Percentiles rank a stretch among this genome's conserved stretches.
Evolutionary conservation across 2,797 vertebrate genomes (phyloP).

Genomic region (Spondyliosoma cantharus): DNA sequence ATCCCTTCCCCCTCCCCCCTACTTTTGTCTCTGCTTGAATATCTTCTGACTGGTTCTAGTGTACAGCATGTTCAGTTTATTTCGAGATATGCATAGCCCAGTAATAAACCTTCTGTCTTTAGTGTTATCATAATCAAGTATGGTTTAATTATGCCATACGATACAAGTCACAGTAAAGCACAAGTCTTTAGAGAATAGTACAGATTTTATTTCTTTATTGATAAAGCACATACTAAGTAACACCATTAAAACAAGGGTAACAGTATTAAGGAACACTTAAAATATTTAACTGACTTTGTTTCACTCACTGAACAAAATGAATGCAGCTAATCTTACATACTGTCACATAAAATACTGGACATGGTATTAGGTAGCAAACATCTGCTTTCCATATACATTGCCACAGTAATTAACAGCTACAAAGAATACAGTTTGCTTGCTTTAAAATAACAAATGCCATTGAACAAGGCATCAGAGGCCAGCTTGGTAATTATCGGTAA

Average conservation of each 20-base stretch:
- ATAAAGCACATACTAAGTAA: slow-evolving; percentile 9
- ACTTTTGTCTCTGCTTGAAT: slow-evolving; percentile 51
- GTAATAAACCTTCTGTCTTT: neutral
- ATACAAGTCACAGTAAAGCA: neutral
- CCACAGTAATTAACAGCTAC: neutral
- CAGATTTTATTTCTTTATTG: slow-evolving; percentile 19
- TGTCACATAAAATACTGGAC: slow-evolving; percentile 5
- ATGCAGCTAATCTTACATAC: neutral
- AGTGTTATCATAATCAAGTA: neutral
- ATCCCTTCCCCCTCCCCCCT: slow-evolving; percentile 77
- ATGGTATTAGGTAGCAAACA: neutral
- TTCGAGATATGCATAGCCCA: neutral
- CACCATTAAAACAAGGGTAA: slow-evolving; percentile 1
- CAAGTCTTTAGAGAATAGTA: too few relatives aligned
- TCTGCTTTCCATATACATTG: neutral
- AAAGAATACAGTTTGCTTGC: neutral
- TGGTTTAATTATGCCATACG: too few relatives aligned
- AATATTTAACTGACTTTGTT: slow-evolving; percentile 2
- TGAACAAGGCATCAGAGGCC: neutral
- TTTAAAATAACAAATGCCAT: neutral
- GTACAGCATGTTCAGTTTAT: neutral
- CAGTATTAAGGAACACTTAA: slow-evolving; percentile 9
- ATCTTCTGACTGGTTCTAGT: neutral
- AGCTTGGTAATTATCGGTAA: slow-evolving; percentile 23
- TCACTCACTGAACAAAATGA: slow-evolving; percentile 24